Base-by-base conservation (phyloP, 1,140 invertebrate species). In the Mactra quadrangularis region DNA sequence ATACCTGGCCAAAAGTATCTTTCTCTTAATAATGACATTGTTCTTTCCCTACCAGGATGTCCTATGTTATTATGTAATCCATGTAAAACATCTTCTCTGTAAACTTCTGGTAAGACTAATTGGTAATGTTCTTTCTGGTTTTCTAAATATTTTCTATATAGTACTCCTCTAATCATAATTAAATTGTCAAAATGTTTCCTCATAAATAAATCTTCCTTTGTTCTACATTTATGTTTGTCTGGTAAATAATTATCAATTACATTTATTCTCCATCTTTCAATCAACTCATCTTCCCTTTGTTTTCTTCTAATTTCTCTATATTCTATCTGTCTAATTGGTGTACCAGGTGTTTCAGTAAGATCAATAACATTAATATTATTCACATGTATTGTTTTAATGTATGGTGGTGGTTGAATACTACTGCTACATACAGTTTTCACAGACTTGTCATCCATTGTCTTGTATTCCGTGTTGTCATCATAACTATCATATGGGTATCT, bases 341-440 rank as follows among this genome's bases (percentile, higher is more conserved):
- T 52, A 22, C 31, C 45, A 13, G 13, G 35, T 27, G n/a, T 38
- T 75, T 62, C 33, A n/a, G 41, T 60, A 27, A 55, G 35, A 60
- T 75, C 72, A 45, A 75, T 15, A 9, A 62, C 60, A 55, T 75
- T 60, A n/a, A 60, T 41, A 47, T 59, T 75, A n/a, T 7, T 41
- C 6, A 41, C 38, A 41, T 6, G 38, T 41, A 41, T 7, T 15
- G 38, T 41, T n/a, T n/a, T n/a, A n/a, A n/a, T n/a, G n/a, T n/a
- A n/a, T n/a, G n/a, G n/a, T n/a, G n/a, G n/a, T n/a, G 38, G 38
- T 35, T 35, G 35, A 19, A 29, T n/a, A 25, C 4, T 11, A 59
- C 15, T 25, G 38, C 41, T 29, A 31, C 72, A 75, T 27, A 75
- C 60, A 17, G 13, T 29, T 53, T 66, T 78, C 19, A 53, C 47